Base-by-base conservation (phyloP, 2,888 invertebrate genomes). In the Andrena haemorrhoa region DNA sequence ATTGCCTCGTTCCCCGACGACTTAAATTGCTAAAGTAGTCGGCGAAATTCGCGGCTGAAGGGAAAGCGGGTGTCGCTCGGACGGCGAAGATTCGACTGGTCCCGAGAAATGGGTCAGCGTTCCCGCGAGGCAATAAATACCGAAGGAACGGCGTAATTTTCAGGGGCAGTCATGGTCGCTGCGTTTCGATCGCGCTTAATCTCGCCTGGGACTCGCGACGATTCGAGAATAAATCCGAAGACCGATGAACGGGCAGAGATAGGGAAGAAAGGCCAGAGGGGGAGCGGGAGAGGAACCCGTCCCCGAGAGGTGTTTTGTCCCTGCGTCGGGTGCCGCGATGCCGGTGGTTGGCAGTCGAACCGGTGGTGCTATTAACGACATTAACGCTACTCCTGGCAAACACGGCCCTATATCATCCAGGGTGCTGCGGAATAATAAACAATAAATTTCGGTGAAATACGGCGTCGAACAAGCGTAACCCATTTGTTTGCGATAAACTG, bases 401-500 rank as follows among this genome's bases (percentile, higher is more conserved):
- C 92, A 91, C 86, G 91, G 90, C 92, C 88, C 91, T 93, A 92
- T 91, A 93, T 93, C 93, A 93, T 91, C 90, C 89, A 60, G 78
- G 79, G 83, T 81, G 41, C 89, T 84, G 89, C 87, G 89, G 91
- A 93, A 93, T 93, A 93, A 93, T 92, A 93, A 93, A 93, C 92
- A 92, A 93, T 93, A 93, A 93, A 93, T 92, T 92, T 89, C 78
- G 89, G 91, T 92, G 92, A 93, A 92, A 93, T 93, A 93, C 91
- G 92, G 92, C 93, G 90, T 85, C 91, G 92, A 92, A 92, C 91
- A 90, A 92, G 91, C 93, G 91, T 92, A 93, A 93, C 93, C 93
- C 92, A 93, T 93, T 93, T 93, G 93, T 93, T 93, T 92, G 93
- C 92, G 92, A 93, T 93, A 93, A 93, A 93, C 92, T 93, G 92